A percentile compares a stretch with the other conserved stretches of the same genome.
These are phyloP conservation scores for Drosophila tanythrix DNA, from an alignment of 2,888 invertebrate genomes.

Conservation along the genomic window DNA sequence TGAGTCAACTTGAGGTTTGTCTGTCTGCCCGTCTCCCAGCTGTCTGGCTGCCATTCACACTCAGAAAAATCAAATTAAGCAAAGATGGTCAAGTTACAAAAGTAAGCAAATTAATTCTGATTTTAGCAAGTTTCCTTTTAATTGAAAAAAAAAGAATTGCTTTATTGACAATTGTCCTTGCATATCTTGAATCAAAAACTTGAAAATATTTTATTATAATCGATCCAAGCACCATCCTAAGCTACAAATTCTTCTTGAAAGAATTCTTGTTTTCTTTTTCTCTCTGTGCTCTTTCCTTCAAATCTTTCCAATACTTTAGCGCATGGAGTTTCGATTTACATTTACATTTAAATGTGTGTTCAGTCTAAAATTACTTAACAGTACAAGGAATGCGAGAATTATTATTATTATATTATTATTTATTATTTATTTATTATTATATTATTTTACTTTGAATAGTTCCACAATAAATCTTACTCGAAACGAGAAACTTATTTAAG, in stretches of 20 bases:
- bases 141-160: not conserved
- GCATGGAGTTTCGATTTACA: not conserved
- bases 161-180: not conserved
- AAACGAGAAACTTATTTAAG: not conserved
- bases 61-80: not conserved
- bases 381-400: not conserved
- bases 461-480: not conserved
- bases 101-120: not conserved
- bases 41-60: not conserved
- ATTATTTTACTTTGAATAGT: not conserved
- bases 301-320: too few species aligned
- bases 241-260: not conserved
- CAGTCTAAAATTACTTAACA: not conserved
- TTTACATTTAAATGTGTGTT: not conserved
- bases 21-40: constrained; percentile 5
- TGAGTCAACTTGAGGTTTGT: constrained; percentile 59
- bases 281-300: not conserved
- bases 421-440: too few species aligned
- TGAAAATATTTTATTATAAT: not conserved
- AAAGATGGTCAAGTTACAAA: not conserved
- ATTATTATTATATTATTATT: not conserved
- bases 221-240: not conserved
- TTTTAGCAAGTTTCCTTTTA: not conserved
- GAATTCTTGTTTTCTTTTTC: not conserved
- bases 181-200: not conserved